These are phyloP conservation scores for Drosophila pandora DNA, from an alignment of 1,140 invertebrate species.

Conservation along the genomic window DNA sequence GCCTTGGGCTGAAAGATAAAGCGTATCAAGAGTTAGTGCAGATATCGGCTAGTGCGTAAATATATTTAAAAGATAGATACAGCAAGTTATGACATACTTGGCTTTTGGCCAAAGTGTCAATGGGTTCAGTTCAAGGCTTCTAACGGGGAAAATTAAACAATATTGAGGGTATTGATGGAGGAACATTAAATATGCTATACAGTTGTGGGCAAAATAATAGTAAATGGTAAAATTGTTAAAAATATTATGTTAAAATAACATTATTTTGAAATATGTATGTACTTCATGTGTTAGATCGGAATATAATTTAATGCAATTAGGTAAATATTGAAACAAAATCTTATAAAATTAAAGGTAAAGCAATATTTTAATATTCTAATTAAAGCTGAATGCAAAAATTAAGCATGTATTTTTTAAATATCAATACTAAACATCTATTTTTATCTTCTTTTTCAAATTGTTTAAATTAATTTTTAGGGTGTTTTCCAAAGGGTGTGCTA, in stretches of 20 bases:
- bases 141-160: conserved; percentile 21
- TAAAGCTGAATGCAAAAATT: no score
- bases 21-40: conserved; percentile 48
- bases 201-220: background rate
- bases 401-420: no score
- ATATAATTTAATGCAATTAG: background rate
- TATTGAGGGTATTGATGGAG: conserved; percentile 12
- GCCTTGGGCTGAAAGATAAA: conserved; percentile 91
- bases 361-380: background rate
- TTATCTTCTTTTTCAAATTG: background rate
- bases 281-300: background rate
- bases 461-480: background rate
- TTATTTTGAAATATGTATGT: no score
- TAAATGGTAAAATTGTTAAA: background rate
- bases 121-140: conserved; percentile 51
- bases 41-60: conserved; percentile 42
- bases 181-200: background rate
- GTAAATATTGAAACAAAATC: background rate
- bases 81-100: conserved; percentile 47
- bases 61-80: conserved; percentile 22
- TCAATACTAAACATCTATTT: no score
- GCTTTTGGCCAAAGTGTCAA: conserved; percentile 43
- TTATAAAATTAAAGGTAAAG: background rate
- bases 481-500: background rate
- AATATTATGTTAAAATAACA: background rate